Evolutionary conservation across 2,888 invertebrate species (phyloP).

Genomic region (Oscheius onirici): DNA sequence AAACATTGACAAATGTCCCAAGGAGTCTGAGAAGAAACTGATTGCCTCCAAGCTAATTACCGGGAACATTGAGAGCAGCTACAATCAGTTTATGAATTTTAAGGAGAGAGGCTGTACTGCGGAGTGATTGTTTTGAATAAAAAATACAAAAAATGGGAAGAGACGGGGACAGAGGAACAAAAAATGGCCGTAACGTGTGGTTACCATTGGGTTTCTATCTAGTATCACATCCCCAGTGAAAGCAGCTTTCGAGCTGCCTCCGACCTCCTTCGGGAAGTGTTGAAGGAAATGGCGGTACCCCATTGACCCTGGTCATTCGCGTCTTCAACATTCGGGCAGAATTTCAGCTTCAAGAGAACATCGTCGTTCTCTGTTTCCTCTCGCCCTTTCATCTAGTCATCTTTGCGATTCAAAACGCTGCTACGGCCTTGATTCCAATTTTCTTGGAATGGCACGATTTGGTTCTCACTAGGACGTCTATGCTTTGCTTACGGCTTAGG

Average conservation of each 20-base stretch:
- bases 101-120: conserved; percentile 5
- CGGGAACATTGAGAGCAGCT: neutral
- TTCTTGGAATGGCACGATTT: neutral
- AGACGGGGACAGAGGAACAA: no score
- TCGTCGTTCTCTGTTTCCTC: neutral
- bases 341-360: conserved; percentile 14
- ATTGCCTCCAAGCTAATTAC: neutral
- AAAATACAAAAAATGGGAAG: no score
- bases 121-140: no score
- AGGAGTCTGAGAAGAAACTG: neutral
- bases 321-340: neutral
- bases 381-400: conserved; percentile 2
- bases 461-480: neutral
- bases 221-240: no score
- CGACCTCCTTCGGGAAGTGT: no score
- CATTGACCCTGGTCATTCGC: no score
- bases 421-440: neutral
- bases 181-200: no score
- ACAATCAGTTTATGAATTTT: conserved; percentile 8
- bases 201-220: no score
- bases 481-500: neutral
- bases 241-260: no score
- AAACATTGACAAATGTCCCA: neutral
- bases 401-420: neutral
- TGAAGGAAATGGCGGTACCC: no score